Evolutionary conservation across 2,888 invertebrate species (phyloP), one percentile per base, ranked within the genome.

Genomic region (Nephrotoma flavescens): DNA sequence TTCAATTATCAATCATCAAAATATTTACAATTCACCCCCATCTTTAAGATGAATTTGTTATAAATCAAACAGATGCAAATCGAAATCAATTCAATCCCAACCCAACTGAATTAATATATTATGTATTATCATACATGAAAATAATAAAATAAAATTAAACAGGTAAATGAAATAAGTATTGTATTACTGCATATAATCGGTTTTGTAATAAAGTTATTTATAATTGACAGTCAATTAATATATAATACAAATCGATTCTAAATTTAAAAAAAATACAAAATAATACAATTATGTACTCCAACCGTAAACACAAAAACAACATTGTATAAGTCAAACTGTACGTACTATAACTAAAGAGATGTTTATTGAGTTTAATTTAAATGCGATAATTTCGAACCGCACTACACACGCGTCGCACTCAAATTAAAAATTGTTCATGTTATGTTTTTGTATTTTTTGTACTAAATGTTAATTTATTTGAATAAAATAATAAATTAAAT

Each of bases 141-240:
- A 84, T 12, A 84, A 42, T 84, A 42, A 12, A 83, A 83, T 41
- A 42, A 42, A 42, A 42, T 15, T 42, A 84, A 84, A 42, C n/a
- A 42, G n/a, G 42, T 15, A 84, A 42, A 84, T 15, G 1, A 84
- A 84, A 84, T 42, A 6, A 71, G 19, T 57, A 57, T 52, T n/a
- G 6, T 57, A 71, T 9, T 71, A 31, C 71, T 71, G 31, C 3
- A 31, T 31, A 71, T 87, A 87, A 87, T 88, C 88, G 87, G 86
- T 88, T 87, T 87, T 88, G 87, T 89, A 88, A 88, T 88, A 87
- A 88, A 87, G 83, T 86, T 87, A 88, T 89, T 86, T 87, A 88
- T 89, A 89, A 89, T 89, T 89, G 89, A 88, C 89, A 89, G 89
- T 89, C 88, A 89, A 89, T 89, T 89, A 89, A 89, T 88, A 89